Percentiles rank a stretch among this genome's conserved stretches.
Conservation (phyloP, 1,140 invertebrate genomes). For the Glomeris maerens region DNA sequence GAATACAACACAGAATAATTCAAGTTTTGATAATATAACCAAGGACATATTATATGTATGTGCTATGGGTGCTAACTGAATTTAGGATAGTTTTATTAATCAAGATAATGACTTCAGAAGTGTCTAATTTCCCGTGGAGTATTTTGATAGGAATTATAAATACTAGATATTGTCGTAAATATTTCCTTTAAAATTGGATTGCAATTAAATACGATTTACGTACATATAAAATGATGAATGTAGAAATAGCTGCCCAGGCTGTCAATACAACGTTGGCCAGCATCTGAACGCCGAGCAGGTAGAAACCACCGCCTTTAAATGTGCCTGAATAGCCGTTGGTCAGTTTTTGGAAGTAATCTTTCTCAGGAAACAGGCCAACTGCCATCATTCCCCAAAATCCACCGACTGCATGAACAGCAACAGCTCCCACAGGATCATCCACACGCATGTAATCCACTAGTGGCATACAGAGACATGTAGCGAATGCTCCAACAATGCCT, state of each 20-base stretch:
- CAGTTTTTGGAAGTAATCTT: conserved; percentile 53
- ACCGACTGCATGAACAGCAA: conserved; percentile 58
- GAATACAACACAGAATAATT: background rate
- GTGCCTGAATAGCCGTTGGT: conserved; percentile 60
- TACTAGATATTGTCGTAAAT: background rate
- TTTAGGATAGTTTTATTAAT: too few relatives aligned
- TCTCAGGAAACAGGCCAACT: conserved; percentile 77
- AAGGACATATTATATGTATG: too few relatives aligned
- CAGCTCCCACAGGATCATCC: conserved; percentile 83
- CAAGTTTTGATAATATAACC: background rate
- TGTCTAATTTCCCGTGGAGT: background rate
- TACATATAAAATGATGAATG: conserved; percentile 43
- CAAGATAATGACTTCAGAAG: background rate
- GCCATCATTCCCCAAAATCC: conserved; percentile 60
- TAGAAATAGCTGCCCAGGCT: conserved; percentile 54
- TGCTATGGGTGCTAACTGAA: too few relatives aligned
- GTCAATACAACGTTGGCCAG: conserved; percentile 51
- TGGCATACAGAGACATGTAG: conserved; percentile 52
- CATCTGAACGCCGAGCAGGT: conserved; percentile 64
- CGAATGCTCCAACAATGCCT: conserved; percentile 57
- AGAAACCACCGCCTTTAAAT: conserved; percentile 75
- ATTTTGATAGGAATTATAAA: too few relatives aligned
- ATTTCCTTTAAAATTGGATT: background rate
- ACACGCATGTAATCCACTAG: conserved; percentile 58
- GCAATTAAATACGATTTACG: background rate